Conservation (phyloP, 2,888 invertebrate genomes). For the Corythucha ciliata region DNA sequence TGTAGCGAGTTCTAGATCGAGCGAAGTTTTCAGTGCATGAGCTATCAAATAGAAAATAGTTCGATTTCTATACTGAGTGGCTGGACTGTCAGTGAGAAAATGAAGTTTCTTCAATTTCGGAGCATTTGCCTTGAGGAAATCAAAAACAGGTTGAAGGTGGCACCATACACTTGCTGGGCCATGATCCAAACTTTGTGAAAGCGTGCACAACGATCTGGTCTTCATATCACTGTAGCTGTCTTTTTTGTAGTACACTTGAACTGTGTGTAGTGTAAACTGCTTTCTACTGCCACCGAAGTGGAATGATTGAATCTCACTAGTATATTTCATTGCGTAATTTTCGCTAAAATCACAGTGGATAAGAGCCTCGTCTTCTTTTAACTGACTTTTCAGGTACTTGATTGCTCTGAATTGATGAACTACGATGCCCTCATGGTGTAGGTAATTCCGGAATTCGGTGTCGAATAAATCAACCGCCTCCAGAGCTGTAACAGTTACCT, state of each 20-base stretch:
- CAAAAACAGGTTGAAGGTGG: conserved; percentile 3
- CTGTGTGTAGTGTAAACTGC: conserved; percentile 11
- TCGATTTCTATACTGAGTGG: conserved; percentile 17
- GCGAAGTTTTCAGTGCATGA: not conserved
- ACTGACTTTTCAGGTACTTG: not conserved
- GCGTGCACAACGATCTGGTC: conserved; percentile 1
- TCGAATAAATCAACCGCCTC: conserved; percentile 1
- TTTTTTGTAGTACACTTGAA: conserved; percentile 6
- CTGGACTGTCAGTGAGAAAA: conserved; percentile 4
- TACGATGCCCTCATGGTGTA: conserved; percentile 11
- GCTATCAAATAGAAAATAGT: conserved; percentile 6
- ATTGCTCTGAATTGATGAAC: conserved; percentile 8
- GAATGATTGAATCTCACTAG: conserved; percentile 6
- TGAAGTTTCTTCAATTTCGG: not conserved
- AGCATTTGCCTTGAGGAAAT: not conserved
- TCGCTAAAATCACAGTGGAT: conserved; percentile 16
- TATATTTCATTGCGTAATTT: conserved; percentile 5
- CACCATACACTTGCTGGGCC: not conserved
- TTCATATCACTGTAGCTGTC: not conserved
- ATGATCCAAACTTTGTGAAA: conserved; percentile 1
- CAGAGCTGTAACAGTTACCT: not conserved
- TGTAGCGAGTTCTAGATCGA: not conserved
- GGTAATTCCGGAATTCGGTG: not conserved
- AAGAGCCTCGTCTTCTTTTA: conserved; percentile 1
- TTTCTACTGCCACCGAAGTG: conserved; percentile 10